Percentiles rank a stretch among this genome's conserved stretches.
phyloP scores from a whole-genome alignment of 2,113 vertebrate species.

The Haplotaxodon microlepis region DNA sequence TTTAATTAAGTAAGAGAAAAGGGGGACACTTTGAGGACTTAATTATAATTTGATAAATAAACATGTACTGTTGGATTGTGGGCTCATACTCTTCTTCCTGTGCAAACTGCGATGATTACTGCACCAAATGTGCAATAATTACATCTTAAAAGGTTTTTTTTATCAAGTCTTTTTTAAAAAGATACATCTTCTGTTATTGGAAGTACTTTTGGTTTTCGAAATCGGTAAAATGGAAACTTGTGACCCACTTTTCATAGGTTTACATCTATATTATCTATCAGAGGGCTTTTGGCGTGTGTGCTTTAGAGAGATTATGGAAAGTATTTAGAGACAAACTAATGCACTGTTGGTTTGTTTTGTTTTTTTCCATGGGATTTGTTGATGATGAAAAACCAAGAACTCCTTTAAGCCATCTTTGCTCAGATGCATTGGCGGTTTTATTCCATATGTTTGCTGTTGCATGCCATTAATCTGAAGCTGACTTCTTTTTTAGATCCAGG shows the following conservation, averaged over 20 bases:
- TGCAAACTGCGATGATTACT: neutral
- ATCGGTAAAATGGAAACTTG: neutral
- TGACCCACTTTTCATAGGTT: neutral
- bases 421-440: neutral
- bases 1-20: neutral
- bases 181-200: neutral
- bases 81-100: neutral
- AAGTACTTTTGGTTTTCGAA: neutral
- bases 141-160: neutral
- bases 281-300: neutral
- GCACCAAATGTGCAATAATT: neutral
- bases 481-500: constrained; percentile 72
- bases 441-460: neutral
- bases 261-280: neutral
- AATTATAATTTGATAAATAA: neutral
- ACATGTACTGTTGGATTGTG: neutral
- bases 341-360: neutral
- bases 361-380: neutral
- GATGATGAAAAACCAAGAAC: neutral
- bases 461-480: neutral
- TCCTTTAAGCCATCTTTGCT: neutral
- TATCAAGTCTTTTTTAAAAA: neutral
- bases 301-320: neutral
- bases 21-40: neutral
- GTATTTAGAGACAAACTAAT: neutral